Percentiles rank a stretch among this genome's conserved stretches.
These are phyloP conservation scores for Gymnoscelis rufifasciata DNA, from an alignment of 2,888 invertebrate genomes.

Conservation along the genomic window DNA sequence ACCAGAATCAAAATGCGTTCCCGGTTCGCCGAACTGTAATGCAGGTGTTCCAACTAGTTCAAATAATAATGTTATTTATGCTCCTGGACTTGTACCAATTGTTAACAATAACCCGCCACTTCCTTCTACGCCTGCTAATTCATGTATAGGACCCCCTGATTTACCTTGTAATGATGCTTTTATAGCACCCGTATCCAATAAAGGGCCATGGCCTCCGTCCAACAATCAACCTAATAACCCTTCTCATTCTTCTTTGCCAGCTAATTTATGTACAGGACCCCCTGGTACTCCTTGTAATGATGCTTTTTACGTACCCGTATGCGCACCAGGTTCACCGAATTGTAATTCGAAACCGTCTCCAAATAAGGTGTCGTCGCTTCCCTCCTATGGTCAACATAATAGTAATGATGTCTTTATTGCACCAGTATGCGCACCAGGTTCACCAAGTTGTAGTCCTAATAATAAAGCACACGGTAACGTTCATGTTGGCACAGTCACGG, in stretches of 20 bases:
- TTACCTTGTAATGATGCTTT: constrained; percentile 9
- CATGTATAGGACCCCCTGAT: not conserved
- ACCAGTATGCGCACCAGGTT: not conserved
- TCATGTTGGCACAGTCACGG: too few relatives aligned
- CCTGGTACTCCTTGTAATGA: not conserved
- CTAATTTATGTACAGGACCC: not conserved
- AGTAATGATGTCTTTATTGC: not conserved
- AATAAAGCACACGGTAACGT: too few relatives aligned
- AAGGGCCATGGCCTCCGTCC: constrained; percentile 1
- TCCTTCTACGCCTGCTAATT: not conserved
- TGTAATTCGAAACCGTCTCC: not conserved
- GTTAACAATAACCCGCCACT: too few relatives aligned
- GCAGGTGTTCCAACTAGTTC: not conserved
- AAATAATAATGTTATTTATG: not conserved
- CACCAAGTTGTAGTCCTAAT: not conserved
- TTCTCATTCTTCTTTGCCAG: not conserved
- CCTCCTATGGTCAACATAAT: too few relatives aligned
- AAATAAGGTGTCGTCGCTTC: too few relatives aligned
- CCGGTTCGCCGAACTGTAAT: constrained; percentile 16
- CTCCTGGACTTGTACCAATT: not conserved
- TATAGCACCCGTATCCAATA: constrained; percentile 12
- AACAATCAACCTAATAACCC: not conserved
- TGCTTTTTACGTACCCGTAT: not conserved
- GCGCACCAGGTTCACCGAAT: not conserved
- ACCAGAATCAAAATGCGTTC: constrained; percentile 9